Evolutionary conservation across 2,113 vertebrate genomes (phyloP).

Genomic region (Hippocampus mohnikei): DNA sequence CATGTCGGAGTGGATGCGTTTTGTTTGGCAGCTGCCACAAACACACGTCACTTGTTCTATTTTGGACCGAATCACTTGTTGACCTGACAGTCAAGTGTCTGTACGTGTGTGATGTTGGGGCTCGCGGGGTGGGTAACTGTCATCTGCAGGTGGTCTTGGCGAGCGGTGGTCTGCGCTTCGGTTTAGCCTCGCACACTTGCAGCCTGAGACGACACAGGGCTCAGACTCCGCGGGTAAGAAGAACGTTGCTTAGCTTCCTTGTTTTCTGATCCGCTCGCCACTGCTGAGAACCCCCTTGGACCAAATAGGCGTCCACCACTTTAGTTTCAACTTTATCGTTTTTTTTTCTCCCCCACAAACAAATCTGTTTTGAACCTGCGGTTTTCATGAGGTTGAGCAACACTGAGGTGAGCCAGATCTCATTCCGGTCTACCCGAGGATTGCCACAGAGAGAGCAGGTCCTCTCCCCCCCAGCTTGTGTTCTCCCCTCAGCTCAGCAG

Average conservation of each 20-base stretch:
- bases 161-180: conserved; percentile 36
- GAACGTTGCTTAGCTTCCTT: conserved; percentile 15
- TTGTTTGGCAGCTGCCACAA: conserved; percentile 64
- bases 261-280: background rate
- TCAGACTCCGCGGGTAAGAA: conserved; percentile 57
- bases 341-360: background rate
- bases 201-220: conserved; percentile 25
- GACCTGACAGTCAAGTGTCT: conserved; percentile 63
- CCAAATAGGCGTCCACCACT: background rate
- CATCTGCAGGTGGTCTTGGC: conserved; percentile 65
- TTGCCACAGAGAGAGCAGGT: background rate
- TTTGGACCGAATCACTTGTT: conserved; percentile 50
- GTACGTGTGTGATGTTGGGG: conserved; percentile 7
- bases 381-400: conserved; percentile 30
- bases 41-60: conserved; percentile 55
- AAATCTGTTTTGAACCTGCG: conserved; percentile 18
- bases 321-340: background rate
- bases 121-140: conserved; percentile 26
- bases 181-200: conserved; percentile 5
- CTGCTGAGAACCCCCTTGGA: background rate
- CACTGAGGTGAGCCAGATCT: conserved; percentile 16
- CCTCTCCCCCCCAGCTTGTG: background rate
- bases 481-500: conserved; percentile 33
- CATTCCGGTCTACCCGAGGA: background rate
- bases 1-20: background rate